phyloP scores from a whole-genome alignment of 2,797 vertebrate genomes.

The Parauchenoglanis punctatus region DNA sequence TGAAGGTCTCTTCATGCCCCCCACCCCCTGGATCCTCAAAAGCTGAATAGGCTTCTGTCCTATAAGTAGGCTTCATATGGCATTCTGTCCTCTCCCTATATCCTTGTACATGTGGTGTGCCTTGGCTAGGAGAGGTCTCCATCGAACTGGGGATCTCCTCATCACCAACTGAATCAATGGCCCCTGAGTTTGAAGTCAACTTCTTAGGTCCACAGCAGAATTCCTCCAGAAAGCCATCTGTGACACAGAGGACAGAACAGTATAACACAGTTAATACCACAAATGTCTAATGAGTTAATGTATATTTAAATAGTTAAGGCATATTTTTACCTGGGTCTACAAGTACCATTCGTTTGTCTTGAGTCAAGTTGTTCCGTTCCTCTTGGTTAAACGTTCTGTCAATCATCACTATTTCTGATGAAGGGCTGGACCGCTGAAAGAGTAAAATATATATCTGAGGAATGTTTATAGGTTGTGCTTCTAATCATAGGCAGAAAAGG shows the following conservation, averaged over 20 bases:
- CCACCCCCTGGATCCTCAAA: conserved; percentile 74
- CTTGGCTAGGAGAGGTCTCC: conserved; percentile 49
- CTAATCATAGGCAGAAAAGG: background rate
- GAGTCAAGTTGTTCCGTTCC: conserved; percentile 88
- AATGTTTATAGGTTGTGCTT: background rate
- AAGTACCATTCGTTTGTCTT: conserved; percentile 91
- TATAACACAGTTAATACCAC: background rate
- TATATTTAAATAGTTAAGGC: background rate
- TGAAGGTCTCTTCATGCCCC: conserved; percentile 72
- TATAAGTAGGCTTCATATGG: conserved; percentile 67
- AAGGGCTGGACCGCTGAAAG: conserved; percentile 88
- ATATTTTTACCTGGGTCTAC: conserved; percentile 88
- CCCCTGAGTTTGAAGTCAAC: conserved; percentile 59
- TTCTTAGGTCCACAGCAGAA: conserved; percentile 91
- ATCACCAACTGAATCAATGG: conserved; percentile 57
- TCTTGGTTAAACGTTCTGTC: conserved; percentile 98
- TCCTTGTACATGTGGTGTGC: conserved; percentile 53
- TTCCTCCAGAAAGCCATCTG: conserved; percentile 92
- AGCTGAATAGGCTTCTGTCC: conserved; percentile 74
- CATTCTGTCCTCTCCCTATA: conserved; percentile 33
- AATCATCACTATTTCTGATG: conserved; percentile 98
- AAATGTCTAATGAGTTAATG: background rate
- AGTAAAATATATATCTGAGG: background rate
- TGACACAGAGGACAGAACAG: conserved; percentile 40
- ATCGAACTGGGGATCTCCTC: conserved; percentile 55